These are phyloP conservation scores for Turnix velox DNA, from an alignment of 2,113 vertebrate species.

Conservation along the genomic window DNA sequence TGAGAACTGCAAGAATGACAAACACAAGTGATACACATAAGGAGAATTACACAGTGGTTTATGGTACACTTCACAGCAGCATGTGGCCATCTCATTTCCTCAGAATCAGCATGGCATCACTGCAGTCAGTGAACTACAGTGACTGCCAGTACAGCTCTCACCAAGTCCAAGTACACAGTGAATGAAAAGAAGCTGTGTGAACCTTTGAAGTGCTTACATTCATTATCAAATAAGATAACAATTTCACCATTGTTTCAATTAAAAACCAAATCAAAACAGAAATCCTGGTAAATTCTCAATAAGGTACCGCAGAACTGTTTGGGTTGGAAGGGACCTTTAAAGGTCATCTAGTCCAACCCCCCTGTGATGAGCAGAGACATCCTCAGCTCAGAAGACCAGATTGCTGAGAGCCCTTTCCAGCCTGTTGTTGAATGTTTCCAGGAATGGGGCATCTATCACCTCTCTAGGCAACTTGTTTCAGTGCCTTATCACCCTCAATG, in stretches of 20 bases:
- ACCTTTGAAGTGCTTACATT: background rate
- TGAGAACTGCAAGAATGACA: background rate
- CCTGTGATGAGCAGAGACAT: background rate
- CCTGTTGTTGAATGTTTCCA: background rate
- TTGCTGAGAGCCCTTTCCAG: background rate
- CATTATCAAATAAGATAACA: background rate
- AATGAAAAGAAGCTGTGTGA: background rate
- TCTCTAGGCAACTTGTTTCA: background rate
- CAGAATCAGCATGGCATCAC: background rate
- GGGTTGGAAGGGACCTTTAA: background rate
- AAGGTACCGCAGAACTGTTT: background rate
- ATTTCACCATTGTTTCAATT: background rate
- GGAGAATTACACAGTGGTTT: background rate
- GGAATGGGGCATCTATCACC: background rate
- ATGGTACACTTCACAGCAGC: background rate
- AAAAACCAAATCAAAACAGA: background rate
- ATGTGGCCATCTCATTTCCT: background rate
- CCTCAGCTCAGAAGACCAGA: background rate
- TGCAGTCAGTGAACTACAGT: background rate
- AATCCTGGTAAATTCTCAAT: background rate
- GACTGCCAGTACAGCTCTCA: background rate
- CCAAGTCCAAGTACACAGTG: background rate
- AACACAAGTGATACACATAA: background rate
- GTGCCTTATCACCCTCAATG: background rate
- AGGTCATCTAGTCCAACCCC: background rate